Evolutionary conservation across 2,113 vertebrate genomes (phyloP).

Genomic region (Siniperca knerii): DNA sequence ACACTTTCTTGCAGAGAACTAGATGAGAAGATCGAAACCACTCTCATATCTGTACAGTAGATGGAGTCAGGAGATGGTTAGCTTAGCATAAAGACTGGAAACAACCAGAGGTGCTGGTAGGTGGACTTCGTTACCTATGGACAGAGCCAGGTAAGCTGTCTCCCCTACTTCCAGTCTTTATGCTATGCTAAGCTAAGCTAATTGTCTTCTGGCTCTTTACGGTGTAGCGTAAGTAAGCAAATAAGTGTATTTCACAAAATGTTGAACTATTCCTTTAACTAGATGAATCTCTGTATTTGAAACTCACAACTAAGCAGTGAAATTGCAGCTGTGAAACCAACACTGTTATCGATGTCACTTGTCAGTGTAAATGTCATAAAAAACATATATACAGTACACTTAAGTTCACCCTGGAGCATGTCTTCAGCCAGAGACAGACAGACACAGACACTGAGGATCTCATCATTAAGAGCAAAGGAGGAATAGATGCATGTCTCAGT

Average conservation of each 20-base stretch:
- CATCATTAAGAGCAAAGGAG: constrained; percentile 28
- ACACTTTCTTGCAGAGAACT: no score
- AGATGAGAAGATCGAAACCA: no score
- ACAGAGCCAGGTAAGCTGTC: no score
- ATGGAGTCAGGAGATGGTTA: neutral
- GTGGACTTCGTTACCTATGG: no score
- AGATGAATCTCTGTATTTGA: neutral
- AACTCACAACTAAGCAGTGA: neutral
- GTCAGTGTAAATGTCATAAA: neutral
- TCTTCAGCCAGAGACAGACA: neutral
- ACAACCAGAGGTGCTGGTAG: neutral
- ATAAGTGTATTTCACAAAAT: no score
- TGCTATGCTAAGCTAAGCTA: no score
- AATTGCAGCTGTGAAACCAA: neutral
- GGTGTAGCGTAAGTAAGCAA: no score
- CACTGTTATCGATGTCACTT: neutral
- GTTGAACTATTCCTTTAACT: constrained; percentile 5
- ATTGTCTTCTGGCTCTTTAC: no score
- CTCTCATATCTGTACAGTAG: no score
- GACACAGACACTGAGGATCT: constrained; percentile 13
- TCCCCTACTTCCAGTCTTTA: no score
- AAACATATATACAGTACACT: neutral
- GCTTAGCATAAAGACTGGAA: neutral
- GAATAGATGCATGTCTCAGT: constrained; percentile 28
- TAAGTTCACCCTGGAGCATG: neutral